A percentile compares a stretch with the other conserved stretches of the same genome.
phyloP scores from a whole-genome alignment of 1,140 invertebrate genomes.

The Bombus waltoni region DNA sequence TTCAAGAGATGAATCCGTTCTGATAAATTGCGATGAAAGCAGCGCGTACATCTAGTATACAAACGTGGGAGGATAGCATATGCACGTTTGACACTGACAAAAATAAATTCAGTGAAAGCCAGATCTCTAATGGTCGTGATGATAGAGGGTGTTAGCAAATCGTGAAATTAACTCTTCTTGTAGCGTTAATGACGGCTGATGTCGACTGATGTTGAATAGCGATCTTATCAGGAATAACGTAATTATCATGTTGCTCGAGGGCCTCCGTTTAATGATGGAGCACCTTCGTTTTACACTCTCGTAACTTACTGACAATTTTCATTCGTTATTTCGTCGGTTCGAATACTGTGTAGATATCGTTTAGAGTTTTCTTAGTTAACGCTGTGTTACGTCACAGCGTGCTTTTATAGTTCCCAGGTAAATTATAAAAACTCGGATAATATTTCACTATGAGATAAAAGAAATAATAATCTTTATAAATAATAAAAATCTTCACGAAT shows the following conservation, averaged over 20 bases:
- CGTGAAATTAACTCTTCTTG: conserved; percentile 53
- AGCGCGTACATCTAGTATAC: too few relatives aligned
- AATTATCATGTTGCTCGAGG: conserved; percentile 61
- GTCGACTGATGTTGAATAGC: conserved; percentile 42
- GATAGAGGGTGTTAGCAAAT: conserved; percentile 62
- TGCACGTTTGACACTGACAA: background rate
- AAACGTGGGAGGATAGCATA: conserved; percentile 42
- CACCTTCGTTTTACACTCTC: conserved; percentile 35
- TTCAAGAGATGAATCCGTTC: background rate
- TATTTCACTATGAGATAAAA: too few relatives aligned
- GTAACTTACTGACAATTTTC: conserved; percentile 26
- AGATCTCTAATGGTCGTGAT: conserved; percentile 46
- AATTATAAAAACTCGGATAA: too few relatives aligned
- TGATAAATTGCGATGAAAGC: background rate
- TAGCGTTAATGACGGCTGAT: conserved; percentile 47
- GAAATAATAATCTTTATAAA: too few relatives aligned
- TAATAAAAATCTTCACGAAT: too few relatives aligned
- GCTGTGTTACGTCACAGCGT: background rate
- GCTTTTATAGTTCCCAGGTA: background rate
- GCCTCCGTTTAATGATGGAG: conserved; percentile 59
- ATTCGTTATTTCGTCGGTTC: conserved; percentile 14
- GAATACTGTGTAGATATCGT: background rate
- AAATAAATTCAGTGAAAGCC: conserved; percentile 35
- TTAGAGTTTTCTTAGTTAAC: conserved; percentile 4
- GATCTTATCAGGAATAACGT: conserved; percentile 69